Conservation (phyloP, 1,140 invertebrate genomes). For the Eubasilissa regina region DNA sequence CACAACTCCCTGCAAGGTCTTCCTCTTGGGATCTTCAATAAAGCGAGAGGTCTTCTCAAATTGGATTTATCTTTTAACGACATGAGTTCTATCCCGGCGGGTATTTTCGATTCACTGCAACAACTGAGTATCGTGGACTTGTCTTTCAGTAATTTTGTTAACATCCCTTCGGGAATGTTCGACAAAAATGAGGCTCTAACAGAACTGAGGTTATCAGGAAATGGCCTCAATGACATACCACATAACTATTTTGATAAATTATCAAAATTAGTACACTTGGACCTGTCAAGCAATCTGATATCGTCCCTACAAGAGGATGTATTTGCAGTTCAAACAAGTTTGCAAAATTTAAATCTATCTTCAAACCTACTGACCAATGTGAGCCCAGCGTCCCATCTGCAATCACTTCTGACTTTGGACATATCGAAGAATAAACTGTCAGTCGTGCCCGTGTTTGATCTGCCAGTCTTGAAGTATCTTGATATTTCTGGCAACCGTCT, state of each 20-base stretch:
- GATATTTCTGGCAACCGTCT: slow-evolving; percentile 51
- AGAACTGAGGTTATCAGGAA: slow-evolving; percentile 43
- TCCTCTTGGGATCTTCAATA: slow-evolving; percentile 51
- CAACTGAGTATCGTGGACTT: slow-evolving; percentile 38
- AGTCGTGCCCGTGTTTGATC: slow-evolving; percentile 21
- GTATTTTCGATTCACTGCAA: slow-evolving; percentile 50
- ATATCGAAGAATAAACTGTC: slow-evolving; percentile 50
- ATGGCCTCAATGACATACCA: slow-evolving; percentile 44
- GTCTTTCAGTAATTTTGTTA: slow-evolving; percentile 37
- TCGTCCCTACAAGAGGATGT: slow-evolving; percentile 26
- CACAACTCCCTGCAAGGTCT: slow-evolving; percentile 38
- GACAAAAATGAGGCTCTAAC: slow-evolving; percentile 34
- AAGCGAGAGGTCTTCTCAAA: slow-evolving; percentile 18
- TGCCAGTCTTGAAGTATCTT: slow-evolving; percentile 13
- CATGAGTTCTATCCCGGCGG: slow-evolving; percentile 37
- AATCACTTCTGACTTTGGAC: slow-evolving; percentile 26
- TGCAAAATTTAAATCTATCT: slow-evolving; percentile 51
- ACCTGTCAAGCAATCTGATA: slow-evolving; percentile 50
- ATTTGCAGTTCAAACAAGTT: slow-evolving; percentile 19
- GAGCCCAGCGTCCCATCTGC: slow-evolving; percentile 4
- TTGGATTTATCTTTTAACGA: slow-evolving; percentile 51
- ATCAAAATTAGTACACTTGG: slow-evolving; percentile 28
- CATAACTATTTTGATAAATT: slow-evolving; percentile 49
- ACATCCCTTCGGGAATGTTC: slow-evolving; percentile 54
- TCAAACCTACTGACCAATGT: slow-evolving; percentile 41